Conservation (phyloP, 2,888 invertebrate genomes). For the Gandaritis pyraliata region DNA sequence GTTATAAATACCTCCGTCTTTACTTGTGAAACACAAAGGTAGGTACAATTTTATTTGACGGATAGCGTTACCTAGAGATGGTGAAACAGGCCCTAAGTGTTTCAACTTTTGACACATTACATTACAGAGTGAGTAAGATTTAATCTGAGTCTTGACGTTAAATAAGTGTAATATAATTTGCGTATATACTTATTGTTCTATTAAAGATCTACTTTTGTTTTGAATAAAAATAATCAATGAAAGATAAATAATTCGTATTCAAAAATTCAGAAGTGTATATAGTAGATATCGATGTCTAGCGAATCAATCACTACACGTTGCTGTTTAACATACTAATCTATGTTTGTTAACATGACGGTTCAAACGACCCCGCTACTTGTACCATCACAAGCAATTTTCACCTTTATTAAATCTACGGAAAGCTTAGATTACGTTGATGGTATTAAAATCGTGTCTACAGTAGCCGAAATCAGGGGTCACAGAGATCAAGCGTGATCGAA, state of each 20-base stretch:
- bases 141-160: too few relatives aligned
- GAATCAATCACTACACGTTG: slow-evolving; percentile 46
- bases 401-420: slow-evolving; percentile 45
- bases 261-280: slow-evolving; percentile 49
- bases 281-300: too few relatives aligned
- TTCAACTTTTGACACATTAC: too few relatives aligned
- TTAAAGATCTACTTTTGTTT: background rate
- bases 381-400: slow-evolving; percentile 36
- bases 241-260: slow-evolving; percentile 49
- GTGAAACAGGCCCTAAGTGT: too few relatives aligned
- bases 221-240: slow-evolving; percentile 39
- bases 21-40: too few relatives aligned
- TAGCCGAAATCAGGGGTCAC: slow-evolving; percentile 81
- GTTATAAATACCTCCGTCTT: too few relatives aligned
- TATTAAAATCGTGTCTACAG: slow-evolving; percentile 74
- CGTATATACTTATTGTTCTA: too few relatives aligned
- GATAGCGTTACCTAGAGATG: too few relatives aligned
- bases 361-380: slow-evolving; percentile 58
- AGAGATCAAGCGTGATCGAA: slow-evolving; percentile 80
- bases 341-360: slow-evolving; percentile 75
- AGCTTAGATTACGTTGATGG: slow-evolving; percentile 48
- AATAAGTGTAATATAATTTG: too few relatives aligned
- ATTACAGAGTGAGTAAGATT: too few relatives aligned
- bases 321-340: slow-evolving; percentile 74
- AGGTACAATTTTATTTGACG: too few relatives aligned